phyloP scores from a whole-genome alignment of 2,888 invertebrate species.

The Campoplex nolae region DNA sequence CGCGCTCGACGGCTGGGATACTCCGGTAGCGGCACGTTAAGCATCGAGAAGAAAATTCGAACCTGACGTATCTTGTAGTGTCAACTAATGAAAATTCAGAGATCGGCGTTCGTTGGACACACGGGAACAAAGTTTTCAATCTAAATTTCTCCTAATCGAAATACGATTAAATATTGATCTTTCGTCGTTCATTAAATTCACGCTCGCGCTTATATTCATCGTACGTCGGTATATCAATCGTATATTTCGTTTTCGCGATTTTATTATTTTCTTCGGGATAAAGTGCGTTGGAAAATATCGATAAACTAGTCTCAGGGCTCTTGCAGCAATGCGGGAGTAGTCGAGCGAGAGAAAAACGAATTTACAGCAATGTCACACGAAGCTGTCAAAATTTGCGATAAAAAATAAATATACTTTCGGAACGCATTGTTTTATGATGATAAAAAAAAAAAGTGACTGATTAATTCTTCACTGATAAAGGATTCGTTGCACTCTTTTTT shows the following conservation, averaged over 20 bases:
- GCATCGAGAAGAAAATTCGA: not conserved
- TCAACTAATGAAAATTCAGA: not conserved
- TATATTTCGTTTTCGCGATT: no score
- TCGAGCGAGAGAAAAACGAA: no score
- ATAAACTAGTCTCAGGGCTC: no score
- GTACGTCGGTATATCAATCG: no score
- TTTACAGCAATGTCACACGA: no score
- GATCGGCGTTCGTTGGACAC: no score
- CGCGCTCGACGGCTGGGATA: not conserved
- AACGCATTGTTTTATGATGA: not conserved
- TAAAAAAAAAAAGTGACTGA: conserved; percentile 2
- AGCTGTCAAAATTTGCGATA: not conserved
- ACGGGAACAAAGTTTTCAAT: not conserved
- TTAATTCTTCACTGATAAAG: conserved; percentile 22
- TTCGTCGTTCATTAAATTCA: not conserved
- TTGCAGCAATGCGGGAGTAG: no score
- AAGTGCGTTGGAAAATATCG: no score
- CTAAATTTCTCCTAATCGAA: not conserved
- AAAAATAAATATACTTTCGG: not conserved
- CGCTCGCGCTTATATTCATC: no score
- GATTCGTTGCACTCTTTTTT: conserved; percentile 39
- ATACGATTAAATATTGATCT: not conserved
- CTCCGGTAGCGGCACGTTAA: not conserved
- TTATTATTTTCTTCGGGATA: no score
- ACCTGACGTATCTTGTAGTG: not conserved